Evolutionary conservation across 2,888 invertebrate genomes (phyloP).

Genomic region (Drosophila peninsularis): DNA sequence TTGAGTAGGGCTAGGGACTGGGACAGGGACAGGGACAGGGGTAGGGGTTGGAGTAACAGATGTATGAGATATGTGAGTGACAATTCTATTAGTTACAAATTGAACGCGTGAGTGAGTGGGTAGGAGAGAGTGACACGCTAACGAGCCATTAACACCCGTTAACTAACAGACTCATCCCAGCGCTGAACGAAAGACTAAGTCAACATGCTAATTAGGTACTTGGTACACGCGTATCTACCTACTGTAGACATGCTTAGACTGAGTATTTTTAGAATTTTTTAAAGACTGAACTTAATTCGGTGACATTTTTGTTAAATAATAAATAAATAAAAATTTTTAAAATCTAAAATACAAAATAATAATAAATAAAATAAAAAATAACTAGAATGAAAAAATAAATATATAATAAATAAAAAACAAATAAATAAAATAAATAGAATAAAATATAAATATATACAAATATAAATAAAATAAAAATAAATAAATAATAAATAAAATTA

Average conservation of each 20-base stretch:
- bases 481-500: no score
- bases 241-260: not conserved
- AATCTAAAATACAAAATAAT: no score
- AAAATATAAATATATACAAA: no score
- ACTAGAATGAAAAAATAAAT: not conserved
- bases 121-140: slow-evolving; percentile 56
- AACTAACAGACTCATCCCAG: slow-evolving; percentile 4
- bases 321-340: no score
- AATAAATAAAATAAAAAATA: no score
- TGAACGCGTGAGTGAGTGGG: slow-evolving; percentile 37
- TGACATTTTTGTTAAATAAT: no score
- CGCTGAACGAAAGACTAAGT: not conserved
- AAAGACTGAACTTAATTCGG: no score
- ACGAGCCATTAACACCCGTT: slow-evolving; percentile 46
- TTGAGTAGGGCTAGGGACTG: not conserved
- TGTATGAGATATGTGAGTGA: slow-evolving; percentile 67
- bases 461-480: no score
- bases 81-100: slow-evolving; percentile 75
- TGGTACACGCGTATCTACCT: not conserved
- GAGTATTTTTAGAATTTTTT: not conserved
- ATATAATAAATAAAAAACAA: no score
- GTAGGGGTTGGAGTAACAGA: slow-evolving; percentile 32
- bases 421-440: no score
- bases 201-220: slow-evolving; percentile 4
- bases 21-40: not conserved